Conservation (phyloP, 2,113 vertebrate species). For the Hippocampus barbouri region DNA sequence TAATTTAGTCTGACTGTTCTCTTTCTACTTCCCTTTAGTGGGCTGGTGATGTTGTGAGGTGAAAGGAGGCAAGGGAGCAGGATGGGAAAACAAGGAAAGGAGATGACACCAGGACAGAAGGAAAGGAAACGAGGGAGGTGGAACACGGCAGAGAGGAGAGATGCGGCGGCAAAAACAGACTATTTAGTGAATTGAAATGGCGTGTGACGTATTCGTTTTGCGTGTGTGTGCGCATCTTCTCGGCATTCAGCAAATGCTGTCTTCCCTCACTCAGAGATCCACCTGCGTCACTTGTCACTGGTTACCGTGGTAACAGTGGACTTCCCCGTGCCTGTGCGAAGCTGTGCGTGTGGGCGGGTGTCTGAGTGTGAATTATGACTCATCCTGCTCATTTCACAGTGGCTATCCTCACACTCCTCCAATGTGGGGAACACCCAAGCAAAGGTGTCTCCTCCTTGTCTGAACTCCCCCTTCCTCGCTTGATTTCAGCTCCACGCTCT, state of each 20-base stretch:
- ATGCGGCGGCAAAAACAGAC: neutral
- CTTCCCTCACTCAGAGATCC: conserved; percentile 45
- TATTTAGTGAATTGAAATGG: neutral
- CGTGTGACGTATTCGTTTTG: neutral
- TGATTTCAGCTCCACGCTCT: neutral
- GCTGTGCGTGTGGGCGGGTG: conserved; percentile 35
- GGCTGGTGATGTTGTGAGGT: conserved; percentile 38
- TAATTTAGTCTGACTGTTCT: conserved; percentile 51
- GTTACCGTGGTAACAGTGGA: conserved; percentile 64
- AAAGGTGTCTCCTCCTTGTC: conserved; percentile 34
- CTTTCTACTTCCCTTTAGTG: conserved; percentile 31
- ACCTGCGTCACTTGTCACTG: conserved; percentile 60
- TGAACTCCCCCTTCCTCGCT: neutral
- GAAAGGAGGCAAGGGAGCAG: conserved; percentile 20
- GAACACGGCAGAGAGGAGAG: neutral
- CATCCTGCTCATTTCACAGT: conserved; percentile 53
- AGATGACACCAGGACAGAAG: neutral
- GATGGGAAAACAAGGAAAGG: neutral
- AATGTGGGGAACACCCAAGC: conserved; percentile 62
- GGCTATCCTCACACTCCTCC: conserved; percentile 57
- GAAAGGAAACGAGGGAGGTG: neutral
- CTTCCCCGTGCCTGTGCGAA: conserved; percentile 38
- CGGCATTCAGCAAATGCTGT: conserved; percentile 57
- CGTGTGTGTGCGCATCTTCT: conserved; percentile 19
- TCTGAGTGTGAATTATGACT: conserved; percentile 57